phyloP scores from a whole-genome alignment of 2,888 invertebrate genomes.

The Reticulitermes lucifugus region DNA sequence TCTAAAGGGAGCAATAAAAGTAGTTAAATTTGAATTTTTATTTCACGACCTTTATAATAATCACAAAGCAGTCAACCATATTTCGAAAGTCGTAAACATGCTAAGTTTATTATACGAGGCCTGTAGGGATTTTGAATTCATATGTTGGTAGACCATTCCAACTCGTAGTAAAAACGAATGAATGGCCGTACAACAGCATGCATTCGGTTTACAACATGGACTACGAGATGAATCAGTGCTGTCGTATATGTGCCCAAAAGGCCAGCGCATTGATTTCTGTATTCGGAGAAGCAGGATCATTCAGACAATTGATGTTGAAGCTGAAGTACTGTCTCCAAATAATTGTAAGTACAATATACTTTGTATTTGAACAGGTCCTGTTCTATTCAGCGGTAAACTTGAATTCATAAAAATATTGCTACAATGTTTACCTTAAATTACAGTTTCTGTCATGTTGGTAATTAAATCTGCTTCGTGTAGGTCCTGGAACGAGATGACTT shows the following conservation, averaged over 20 bases:
- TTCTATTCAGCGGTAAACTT: slow-evolving; percentile 15
- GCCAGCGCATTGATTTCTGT: slow-evolving; percentile 12
- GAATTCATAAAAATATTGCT: background rate
- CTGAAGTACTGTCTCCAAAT: slow-evolving; percentile 37
- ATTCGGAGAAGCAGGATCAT: slow-evolving; percentile 18
- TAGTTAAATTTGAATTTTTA: no score
- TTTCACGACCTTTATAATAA: no score
- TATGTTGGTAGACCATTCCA: background rate
- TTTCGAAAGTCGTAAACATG: no score
- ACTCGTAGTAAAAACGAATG: slow-evolving; percentile 9
- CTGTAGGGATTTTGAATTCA: background rate
- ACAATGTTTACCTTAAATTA: background rate
- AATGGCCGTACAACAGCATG: background rate
- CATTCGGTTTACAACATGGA: slow-evolving; percentile 14
- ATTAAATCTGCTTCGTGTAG: slow-evolving; percentile 18
- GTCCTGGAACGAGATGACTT: slow-evolving; percentile 25
- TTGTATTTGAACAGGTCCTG: background rate
- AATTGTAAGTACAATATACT: slow-evolving; percentile 17
- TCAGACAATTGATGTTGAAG: slow-evolving; percentile 21
- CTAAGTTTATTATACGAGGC: background rate
- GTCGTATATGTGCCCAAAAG: slow-evolving; percentile 35
- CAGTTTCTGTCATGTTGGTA: background rate
- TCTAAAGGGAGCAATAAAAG: no score
- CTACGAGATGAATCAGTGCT: background rate
- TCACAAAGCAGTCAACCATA: no score